Evolutionary conservation across 2,888 invertebrate genomes (phyloP), one percentile per base, ranked within the genome.

Genomic region (Phragmatobia fuliginosa): DNA sequence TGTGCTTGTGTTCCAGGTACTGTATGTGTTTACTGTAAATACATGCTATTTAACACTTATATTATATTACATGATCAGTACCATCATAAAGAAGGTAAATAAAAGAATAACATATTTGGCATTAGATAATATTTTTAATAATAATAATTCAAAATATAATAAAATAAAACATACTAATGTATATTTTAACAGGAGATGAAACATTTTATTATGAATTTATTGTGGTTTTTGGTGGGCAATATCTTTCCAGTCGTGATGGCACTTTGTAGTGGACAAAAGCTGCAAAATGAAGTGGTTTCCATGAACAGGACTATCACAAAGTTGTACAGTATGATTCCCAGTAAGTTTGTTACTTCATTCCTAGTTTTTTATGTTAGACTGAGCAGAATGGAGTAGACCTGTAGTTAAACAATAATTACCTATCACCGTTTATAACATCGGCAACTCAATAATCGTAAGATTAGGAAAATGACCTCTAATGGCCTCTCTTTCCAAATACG

Each of bases 191-290:
- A 49, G 45, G 45, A 49, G 45, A 49, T 8, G 2, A n/a, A 49
- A 2, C 7, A 0, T 8, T 21, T 49, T 8, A 21, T 45, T 45
- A 7, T 10, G 10, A 0, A 49, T 2, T 10, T n/a, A n/a, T 49
- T 45, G 5, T 59, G 66, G 56, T 2, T 60, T 16, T 41, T 59
- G 2, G 3, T 45, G 2, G n/a, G 4, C 5, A 8, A 21, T 18
- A 6, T 4, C 7, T 28, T 32, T 60, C 21, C 41, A 14, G 45
- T 10, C 32, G 0, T 60, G 4, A 32, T 59, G 41, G 32, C 59
- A 32, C 10, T 66, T 32, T 2, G 25, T 31, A 32, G 59, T 36
- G 66, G 59, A 38, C 66, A 66, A 45, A 66, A 25, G 25, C n/a
- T 66, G 10, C 25, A 25, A 16, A 41, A 36, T 32, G 66, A 66